These are phyloP conservation scores for Tetrax tetrax DNA, from an alignment of 2,113 vertebrate genomes.

Conservation along the genomic window DNA sequence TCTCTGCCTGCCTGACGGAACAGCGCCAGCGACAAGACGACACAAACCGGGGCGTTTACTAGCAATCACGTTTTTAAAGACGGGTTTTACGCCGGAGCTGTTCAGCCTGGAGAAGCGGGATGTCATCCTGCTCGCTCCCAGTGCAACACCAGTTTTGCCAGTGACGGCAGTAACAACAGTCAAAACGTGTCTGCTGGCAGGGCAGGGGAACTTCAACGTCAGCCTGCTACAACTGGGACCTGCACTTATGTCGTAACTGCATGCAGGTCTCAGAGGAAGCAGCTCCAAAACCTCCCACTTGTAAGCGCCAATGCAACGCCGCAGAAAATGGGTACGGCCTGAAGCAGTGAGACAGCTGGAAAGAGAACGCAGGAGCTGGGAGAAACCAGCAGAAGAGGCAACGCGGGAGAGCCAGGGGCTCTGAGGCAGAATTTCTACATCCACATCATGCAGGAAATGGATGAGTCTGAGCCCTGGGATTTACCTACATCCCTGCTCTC, in stretches of 20 bases:
- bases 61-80: not conserved
- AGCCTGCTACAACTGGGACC: not conserved
- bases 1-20: not conserved
- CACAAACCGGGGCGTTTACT: not conserved
- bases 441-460: not conserved
- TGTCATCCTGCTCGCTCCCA: not conserved
- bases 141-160: not conserved
- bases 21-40: rapidly evolving
- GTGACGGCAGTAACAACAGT: not conserved
- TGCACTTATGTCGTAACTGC: not conserved
- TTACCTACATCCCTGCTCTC: not conserved
- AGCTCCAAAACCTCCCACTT: not conserved
- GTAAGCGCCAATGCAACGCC: not conserved
- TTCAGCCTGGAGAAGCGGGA: not conserved
- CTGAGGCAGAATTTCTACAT: not conserved
- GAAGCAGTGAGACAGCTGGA: not conserved
- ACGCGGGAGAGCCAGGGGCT: not conserved
- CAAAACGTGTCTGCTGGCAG: rapidly evolving
- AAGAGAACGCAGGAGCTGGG: not conserved
- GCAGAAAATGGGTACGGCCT: not conserved
- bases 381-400: not conserved
- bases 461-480: not conserved
- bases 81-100: not conserved
- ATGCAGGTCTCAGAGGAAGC: not conserved
- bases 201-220: not conserved